These are phyloP conservation scores for Tetrax tetrax DNA, from an alignment of 2,113 vertebrate genomes.

Conservation along the genomic window DNA sequence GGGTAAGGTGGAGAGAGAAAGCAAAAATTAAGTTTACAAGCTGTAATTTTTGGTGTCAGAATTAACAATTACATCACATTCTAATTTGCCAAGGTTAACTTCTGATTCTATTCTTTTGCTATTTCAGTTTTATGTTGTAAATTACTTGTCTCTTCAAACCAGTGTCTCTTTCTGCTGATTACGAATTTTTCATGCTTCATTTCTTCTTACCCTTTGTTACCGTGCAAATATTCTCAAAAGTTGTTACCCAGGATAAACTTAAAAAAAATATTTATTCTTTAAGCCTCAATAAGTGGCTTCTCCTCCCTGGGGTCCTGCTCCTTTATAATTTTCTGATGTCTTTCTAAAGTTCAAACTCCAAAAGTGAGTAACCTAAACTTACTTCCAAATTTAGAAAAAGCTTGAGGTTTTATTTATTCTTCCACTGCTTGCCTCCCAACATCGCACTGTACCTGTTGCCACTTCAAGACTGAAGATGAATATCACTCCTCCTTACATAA, in stretches of 20 bases:
- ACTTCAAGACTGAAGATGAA: neutral
- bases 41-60: neutral
- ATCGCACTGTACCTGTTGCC: neutral
- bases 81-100: neutral
- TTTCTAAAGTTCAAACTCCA: neutral
- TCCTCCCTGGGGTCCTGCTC: neutral
- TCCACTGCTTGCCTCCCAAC: neutral
- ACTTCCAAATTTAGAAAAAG: neutral
- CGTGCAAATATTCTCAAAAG: neutral
- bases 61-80: neutral
- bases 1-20: neutral
- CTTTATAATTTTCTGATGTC: neutral
- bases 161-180: neutral
- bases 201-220: neutral
- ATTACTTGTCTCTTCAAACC: neutral
- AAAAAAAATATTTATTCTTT: neutral
- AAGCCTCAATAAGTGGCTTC: neutral
- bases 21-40: neutral
- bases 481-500: neutral
- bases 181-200: neutral
- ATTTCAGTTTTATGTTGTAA: neutral
- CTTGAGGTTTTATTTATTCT: neutral
- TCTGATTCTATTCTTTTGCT: neutral
- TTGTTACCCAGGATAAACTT: neutral
- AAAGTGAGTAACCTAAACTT: neutral